These are phyloP conservation scores for Xiphydria camelus DNA, from an alignment of 2,888 invertebrate genomes.

Conservation along the genomic window DNA sequence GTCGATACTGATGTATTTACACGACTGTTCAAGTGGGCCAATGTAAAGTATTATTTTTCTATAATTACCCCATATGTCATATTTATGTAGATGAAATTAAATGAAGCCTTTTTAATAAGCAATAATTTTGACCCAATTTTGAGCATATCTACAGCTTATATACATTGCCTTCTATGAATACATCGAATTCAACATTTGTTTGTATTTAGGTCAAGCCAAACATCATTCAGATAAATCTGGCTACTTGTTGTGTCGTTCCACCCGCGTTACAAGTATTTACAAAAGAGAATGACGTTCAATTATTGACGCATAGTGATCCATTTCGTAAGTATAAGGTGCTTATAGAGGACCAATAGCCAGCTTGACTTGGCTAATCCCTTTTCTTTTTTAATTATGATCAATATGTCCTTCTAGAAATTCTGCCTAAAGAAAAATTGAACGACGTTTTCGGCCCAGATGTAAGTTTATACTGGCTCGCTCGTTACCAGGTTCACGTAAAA, in stretches of 20 bases:
- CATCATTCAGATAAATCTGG: conserved; percentile 90
- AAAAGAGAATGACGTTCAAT: conserved; percentile 85
- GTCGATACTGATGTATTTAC: conserved; percentile 81
- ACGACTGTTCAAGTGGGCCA: conserved; percentile 75
- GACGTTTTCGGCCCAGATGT: conserved; percentile 61
- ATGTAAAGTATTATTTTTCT: conserved; percentile 59
- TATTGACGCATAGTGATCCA: conserved; percentile 95
- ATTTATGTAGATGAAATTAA: conserved; percentile 1
- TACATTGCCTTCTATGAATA: not conserved
- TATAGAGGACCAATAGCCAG: conserved; percentile 1
- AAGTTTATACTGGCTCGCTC: conserved; percentile 72
- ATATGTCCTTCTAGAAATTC: conserved; percentile 59
- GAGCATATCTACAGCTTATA: not conserved
- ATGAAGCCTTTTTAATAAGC: not conserved
- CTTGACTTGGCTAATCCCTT: conserved; percentile 13
- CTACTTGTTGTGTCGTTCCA: conserved; percentile 93
- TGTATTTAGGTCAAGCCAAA: conserved; percentile 72
- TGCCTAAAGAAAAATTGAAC: conserved; percentile 63
- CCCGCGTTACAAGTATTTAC: conserved; percentile 88
- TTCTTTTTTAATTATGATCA: conserved; percentile 11
- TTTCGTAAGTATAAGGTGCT: conserved; percentile 64
- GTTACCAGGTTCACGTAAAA: conserved; percentile 88
- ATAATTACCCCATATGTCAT: not conserved
- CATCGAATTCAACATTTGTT: conserved; percentile 16
- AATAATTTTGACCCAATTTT: no score